Evolutionary conservation across 1,140 invertebrate genomes (phyloP), one percentile per base, ranked within the genome.

Genomic region (Phthorimaea operculella): DNA sequence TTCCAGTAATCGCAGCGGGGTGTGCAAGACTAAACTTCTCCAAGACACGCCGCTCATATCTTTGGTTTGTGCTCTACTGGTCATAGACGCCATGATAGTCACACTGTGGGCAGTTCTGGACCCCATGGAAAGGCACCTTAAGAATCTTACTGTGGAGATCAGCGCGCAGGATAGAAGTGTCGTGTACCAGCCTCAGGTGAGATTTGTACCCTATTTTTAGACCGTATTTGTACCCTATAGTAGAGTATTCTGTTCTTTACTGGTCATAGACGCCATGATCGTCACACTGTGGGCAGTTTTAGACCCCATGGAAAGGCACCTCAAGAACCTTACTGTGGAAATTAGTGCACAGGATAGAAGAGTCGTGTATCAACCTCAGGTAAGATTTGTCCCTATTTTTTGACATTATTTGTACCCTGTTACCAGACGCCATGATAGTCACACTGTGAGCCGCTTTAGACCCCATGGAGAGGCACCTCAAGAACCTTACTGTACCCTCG

Each of bases 331-430:
- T 50, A 94, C 94, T 1, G 81, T 92, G 42, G 93, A 95, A 82
- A 92, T 93, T 55, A 94, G 89, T 68, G 76, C 89, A 1, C 88
- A 88, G 5, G 92, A 96, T 75, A 86, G 92, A 14, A 91, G 93
- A 53, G 90, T 97, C 33, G 90, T 95, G 9, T 96, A 95, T 83
- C 93, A 96, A 71, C 92, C 92, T 0, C 95, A 97, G 90, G 93
- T 95, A 54, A 11, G 15, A 28, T 18, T 8, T 18, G 6, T 49
- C 9, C 16, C n/a, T n/a, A n/a, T n/a, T n/a, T n/a, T n/a, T n/a
- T n/a, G n/a, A n/a, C n/a, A n/a, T n/a, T n/a, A n/a, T n/a, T n/a
- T n/a, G n/a, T n/a, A n/a, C n/a, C n/a, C n/a, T n/a, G n/a, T n/a
- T n/a, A n/a, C n/a, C n/a, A n/a, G n/a, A n/a, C n/a, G n/a, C n/a